Conservation (phyloP, 2,797 vertebrate species). For the Aplochiton taeniatus region DNA sequence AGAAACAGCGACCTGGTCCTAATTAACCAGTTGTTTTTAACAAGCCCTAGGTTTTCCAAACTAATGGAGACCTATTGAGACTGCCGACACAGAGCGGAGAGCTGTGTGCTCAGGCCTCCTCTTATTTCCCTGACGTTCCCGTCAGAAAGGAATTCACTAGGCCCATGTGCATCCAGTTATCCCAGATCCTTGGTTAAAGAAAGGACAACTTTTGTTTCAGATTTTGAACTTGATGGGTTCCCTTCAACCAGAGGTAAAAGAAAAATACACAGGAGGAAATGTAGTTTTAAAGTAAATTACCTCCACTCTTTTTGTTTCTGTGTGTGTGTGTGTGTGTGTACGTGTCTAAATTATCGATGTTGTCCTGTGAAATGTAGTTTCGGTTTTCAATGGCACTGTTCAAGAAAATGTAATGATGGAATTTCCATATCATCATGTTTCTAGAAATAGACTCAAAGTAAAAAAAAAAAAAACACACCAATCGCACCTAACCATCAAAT, state of each 20-base stretch:
- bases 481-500: too few relatives aligned
- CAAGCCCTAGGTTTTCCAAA: slow-evolving; percentile 47
- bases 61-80: slow-evolving; percentile 47
- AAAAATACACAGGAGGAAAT: slow-evolving; percentile 66
- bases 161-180: slow-evolving; percentile 72
- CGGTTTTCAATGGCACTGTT: too few relatives aligned
- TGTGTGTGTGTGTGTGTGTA: neutral
- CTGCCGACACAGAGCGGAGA: slow-evolving; percentile 46
- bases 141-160: slow-evolving; percentile 30
- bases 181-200: slow-evolving; percentile 57
- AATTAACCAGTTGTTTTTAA: slow-evolving; percentile 49
- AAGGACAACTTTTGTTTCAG: slow-evolving; percentile 66
- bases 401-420: too few relatives aligned
- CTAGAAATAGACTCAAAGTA: too few relatives aligned
- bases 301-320: slow-evolving; percentile 16
- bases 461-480: too few relatives aligned
- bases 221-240: slow-evolving; percentile 66
- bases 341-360: neutral
- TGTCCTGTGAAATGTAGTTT: too few relatives aligned
- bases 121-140: slow-evolving; percentile 29
- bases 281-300: slow-evolving; percentile 38
- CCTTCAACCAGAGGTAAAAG: slow-evolving; percentile 62
- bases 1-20: slow-evolving; percentile 33
- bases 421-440: too few relatives aligned
- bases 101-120: slow-evolving; percentile 29